These are phyloP conservation scores for Netelia fuscicornis DNA, from an alignment of 2,888 invertebrate genomes.

Conservation along the genomic window DNA sequence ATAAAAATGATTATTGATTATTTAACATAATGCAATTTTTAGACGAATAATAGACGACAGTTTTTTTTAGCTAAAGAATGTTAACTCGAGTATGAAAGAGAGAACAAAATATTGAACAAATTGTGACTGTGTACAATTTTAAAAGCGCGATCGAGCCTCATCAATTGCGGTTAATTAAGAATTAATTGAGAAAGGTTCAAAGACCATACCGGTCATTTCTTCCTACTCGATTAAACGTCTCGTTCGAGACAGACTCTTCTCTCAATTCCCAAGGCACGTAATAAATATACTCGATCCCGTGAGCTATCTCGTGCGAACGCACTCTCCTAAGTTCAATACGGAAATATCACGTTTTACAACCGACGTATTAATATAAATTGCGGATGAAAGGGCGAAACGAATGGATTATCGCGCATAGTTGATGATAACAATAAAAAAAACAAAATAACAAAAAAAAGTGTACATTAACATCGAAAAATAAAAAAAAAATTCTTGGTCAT, in stretches of 20 bases:
- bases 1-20: too few relatives aligned
- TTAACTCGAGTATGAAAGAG: background rate
- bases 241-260: background rate
- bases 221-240: conserved; percentile 3
- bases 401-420: too few relatives aligned
- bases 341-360: background rate
- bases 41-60: background rate
- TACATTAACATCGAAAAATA: background rate
- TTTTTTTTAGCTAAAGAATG: background rate
- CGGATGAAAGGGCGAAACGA: background rate
- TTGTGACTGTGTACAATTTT: background rate
- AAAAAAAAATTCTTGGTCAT: background rate
- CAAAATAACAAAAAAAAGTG: background rate
- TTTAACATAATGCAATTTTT: too few relatives aligned
- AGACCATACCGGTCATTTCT: conserved; percentile 19
- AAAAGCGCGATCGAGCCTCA: conserved; percentile 31
- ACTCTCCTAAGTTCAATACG: background rate
- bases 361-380: background rate
- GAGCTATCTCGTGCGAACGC: background rate
- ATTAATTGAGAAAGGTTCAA: conserved; percentile 45
- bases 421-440: background rate
- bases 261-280: conserved; percentile 3
- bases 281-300: background rate
- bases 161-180: conserved; percentile 53
- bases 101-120: background rate